Conservation (phyloP, 2,888 invertebrate species). For the Tanypteryx hageni region DNA sequence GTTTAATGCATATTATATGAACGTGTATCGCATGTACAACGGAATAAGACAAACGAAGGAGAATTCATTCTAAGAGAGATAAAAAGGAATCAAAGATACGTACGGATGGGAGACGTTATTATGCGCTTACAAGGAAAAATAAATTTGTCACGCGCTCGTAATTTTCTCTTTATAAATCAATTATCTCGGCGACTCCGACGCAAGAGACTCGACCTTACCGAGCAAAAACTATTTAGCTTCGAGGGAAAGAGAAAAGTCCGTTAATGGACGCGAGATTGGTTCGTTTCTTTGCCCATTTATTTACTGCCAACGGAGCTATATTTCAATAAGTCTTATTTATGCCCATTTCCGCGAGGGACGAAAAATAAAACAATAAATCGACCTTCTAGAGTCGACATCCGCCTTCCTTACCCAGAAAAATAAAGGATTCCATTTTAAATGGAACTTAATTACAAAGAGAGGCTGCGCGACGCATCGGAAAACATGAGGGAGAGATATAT, state of each 20-base stretch:
- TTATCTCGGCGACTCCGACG: background rate
- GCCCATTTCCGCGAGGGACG: background rate
- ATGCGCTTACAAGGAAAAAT: background rate
- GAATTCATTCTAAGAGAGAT: too few relatives aligned
- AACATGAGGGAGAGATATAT: background rate
- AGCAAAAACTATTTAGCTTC: background rate
- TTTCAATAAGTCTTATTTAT: background rate
- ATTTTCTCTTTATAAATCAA: slow-evolving; percentile 24
- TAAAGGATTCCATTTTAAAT: too few relatives aligned
- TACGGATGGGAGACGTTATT: background rate
- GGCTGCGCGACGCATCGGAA: background rate
- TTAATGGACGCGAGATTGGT: background rate
- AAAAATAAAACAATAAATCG: background rate
- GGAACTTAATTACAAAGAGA: background rate
- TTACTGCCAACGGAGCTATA: background rate
- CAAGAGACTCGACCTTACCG: background rate
- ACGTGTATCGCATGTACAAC: too few relatives aligned
- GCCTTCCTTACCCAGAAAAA: too few relatives aligned
- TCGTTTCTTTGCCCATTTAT: background rate
- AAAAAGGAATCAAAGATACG: background rate
- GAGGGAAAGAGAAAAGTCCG: background rate
- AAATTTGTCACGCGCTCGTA: background rate
- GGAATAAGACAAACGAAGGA: too few relatives aligned
- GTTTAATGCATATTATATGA: too few relatives aligned
- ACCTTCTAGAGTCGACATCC: background rate